These are phyloP conservation scores for Chitala chitala DNA, from an alignment of 2,113 vertebrate species.

Conservation along the genomic window DNA sequence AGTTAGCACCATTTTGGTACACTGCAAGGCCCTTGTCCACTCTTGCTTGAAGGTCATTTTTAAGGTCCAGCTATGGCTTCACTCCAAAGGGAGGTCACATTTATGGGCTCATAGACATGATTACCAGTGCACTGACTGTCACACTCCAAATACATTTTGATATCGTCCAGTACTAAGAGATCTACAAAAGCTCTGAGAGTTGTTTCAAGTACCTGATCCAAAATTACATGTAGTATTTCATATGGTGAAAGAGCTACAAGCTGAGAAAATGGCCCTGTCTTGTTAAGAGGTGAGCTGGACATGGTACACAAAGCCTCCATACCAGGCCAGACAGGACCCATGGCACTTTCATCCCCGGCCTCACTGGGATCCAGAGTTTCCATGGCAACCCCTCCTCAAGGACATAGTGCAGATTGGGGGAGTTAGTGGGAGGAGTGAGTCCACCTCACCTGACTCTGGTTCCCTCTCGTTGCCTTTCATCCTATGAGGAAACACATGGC, in stretches of 20 bases:
- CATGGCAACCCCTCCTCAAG: slow-evolving; percentile 67
- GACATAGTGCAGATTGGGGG: slow-evolving; percentile 60
- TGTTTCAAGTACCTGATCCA: neutral
- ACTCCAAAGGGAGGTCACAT: neutral
- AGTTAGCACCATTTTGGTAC: too few species aligned
- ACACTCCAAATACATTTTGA: neutral
- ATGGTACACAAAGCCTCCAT: neutral
- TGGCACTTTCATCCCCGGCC: slow-evolving; percentile 57
- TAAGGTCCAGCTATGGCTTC: neutral
- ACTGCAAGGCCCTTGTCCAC: too few species aligned
- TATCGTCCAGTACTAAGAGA: too few species aligned
- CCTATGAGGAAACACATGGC: neutral
- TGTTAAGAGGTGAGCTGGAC: neutral
- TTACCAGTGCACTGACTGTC: neutral
- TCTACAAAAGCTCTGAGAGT: neutral
- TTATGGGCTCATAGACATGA: neutral
- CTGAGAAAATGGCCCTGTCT: neutral
- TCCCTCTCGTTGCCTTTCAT: neutral
- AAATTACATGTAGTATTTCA: neutral
- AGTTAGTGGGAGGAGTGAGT: slow-evolving; percentile 39
- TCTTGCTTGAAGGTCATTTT: too few species aligned
- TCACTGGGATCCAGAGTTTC: slow-evolving; percentile 57
- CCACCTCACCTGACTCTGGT: slow-evolving; percentile 21
- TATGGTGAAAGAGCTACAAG: neutral
- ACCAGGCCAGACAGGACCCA: slow-evolving; percentile 19